Conservation (phyloP, 35 echinoderm and acorn worm species). For the Anneissia japonica region DNA sequence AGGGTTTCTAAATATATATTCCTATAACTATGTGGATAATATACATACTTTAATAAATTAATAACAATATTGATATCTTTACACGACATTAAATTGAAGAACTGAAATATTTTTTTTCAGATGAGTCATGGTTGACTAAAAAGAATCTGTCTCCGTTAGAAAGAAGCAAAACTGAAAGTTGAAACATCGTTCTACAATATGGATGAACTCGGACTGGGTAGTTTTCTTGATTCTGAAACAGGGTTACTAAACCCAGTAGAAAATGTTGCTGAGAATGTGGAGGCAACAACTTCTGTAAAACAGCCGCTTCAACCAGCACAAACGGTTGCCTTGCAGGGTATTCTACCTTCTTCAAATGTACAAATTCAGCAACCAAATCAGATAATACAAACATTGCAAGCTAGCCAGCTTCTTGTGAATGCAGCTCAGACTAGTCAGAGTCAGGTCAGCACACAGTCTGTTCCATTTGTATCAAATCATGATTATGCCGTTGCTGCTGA, state of each 20-base stretch:
- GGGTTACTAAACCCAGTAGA: too few species aligned
- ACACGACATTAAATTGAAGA: too few species aligned
- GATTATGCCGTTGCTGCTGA: not conserved
- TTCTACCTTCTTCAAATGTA: not conserved
- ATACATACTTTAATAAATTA: too few species aligned
- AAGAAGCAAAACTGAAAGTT: not conserved
- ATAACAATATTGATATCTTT: too few species aligned
- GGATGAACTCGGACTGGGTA: not conserved
- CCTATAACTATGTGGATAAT: too few species aligned
- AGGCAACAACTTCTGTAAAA: too few species aligned
- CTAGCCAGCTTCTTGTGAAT: not conserved
- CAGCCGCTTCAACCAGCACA: not conserved
- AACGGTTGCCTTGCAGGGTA: not conserved
- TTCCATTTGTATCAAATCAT: not conserved
- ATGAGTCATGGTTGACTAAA: not conserved
- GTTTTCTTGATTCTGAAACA: too few species aligned
- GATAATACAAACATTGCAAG: not conserved
- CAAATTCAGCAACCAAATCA: not conserved
- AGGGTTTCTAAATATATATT: too few species aligned
- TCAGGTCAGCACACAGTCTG: not conserved
- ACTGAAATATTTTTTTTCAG: not conserved
- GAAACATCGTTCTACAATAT: not conserved
- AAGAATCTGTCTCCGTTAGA: not conserved
- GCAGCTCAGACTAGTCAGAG: not conserved
- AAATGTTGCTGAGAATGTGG: too few species aligned